A percentile compares a stretch with the other conserved stretches of the same genome.
Evolutionary conservation across 2,113 vertebrate species (phyloP).

Genomic region (Cheirogaleus medius): DNA sequence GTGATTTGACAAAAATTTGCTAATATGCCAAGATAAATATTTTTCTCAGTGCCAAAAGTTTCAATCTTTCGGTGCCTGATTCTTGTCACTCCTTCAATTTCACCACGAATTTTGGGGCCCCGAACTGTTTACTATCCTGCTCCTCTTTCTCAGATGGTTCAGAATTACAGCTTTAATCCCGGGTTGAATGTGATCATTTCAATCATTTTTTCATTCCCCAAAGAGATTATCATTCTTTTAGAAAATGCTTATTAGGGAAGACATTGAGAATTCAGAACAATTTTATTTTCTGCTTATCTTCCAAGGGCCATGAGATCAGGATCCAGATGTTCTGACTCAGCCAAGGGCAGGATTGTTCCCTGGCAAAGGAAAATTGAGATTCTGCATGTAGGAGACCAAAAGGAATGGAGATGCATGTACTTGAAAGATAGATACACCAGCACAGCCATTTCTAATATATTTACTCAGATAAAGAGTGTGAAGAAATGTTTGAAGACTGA

Average conservation of each 20-base stretch:
- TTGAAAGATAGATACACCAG: neutral
- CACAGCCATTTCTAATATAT: neutral
- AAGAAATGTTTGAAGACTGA: neutral
- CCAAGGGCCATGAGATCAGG: slow-evolving; percentile 78
- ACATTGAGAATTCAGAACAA: slow-evolving; percentile 71
- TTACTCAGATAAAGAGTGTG: neutral
- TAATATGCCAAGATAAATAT: slow-evolving; percentile 61
- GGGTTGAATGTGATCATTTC: slow-evolving; percentile 57
- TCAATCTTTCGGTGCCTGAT: slow-evolving; percentile 3
- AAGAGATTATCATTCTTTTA: slow-evolving; percentile 69
- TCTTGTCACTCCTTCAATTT: neutral
- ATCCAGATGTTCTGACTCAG: slow-evolving; percentile 78
- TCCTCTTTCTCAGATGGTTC: neutral
- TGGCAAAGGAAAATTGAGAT: slow-evolving; percentile 12
- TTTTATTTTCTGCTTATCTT: slow-evolving; percentile 79
- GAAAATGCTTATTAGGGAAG: slow-evolving; percentile 72
- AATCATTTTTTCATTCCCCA: slow-evolving; percentile 71
- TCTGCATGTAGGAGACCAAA: neutral
- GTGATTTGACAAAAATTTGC: slow-evolving; percentile 52
- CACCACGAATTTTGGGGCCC: neutral
- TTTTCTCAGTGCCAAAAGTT: slow-evolving; percentile 3
- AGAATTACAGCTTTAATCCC: neutral
- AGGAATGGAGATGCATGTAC: neutral
- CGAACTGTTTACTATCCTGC: neutral
- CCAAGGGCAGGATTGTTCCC: slow-evolving; percentile 16